These are phyloP conservation scores for Pterostichus niger DNA, from an alignment of 2,888 invertebrate genomes.

Conservation along the genomic window DNA sequence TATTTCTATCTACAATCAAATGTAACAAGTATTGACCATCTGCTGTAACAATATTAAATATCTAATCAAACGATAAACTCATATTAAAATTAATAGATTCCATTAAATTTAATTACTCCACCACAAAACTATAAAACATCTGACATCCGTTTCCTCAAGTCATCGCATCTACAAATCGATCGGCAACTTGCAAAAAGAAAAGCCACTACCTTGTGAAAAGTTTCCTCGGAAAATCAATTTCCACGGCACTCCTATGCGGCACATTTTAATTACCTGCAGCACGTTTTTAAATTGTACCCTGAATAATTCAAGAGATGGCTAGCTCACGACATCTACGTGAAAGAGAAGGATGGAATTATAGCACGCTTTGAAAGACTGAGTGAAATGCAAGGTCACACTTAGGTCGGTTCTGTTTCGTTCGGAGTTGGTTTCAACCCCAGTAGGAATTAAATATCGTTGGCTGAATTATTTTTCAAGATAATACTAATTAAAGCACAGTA, in stretches of 20 bases:
- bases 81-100: slow-evolving; percentile 41
- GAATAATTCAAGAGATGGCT: slow-evolving; percentile 62
- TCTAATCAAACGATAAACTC: slow-evolving; percentile 32
- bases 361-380: not conserved
- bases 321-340: slow-evolving; percentile 45
- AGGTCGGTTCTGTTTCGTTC: not conserved
- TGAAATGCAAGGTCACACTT: not conserved
- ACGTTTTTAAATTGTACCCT: slow-evolving; percentile 66
- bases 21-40: slow-evolving; percentile 19
- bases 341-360: slow-evolving; percentile 9
- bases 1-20: slow-evolving; percentile 22
- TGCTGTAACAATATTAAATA: not conserved
- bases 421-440: not conserved
- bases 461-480: too few relatives aligned
- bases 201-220: slow-evolving; percentile 28
- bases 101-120: slow-evolving; percentile 33
- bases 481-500: too few relatives aligned
- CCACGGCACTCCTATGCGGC: slow-evolving; percentile 63
- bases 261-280: slow-evolving; percentile 67
- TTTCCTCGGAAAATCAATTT: slow-evolving; percentile 64
- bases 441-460: too few relatives aligned
- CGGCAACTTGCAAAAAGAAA: slow-evolving; percentile 32
- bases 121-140: slow-evolving; percentile 8
- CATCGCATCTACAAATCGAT: slow-evolving; percentile 24
- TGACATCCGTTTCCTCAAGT: slow-evolving; percentile 7